These are phyloP conservation scores for Torymus texanus DNA, from an alignment of 2,888 invertebrate genomes.

Conservation along the genomic window DNA sequence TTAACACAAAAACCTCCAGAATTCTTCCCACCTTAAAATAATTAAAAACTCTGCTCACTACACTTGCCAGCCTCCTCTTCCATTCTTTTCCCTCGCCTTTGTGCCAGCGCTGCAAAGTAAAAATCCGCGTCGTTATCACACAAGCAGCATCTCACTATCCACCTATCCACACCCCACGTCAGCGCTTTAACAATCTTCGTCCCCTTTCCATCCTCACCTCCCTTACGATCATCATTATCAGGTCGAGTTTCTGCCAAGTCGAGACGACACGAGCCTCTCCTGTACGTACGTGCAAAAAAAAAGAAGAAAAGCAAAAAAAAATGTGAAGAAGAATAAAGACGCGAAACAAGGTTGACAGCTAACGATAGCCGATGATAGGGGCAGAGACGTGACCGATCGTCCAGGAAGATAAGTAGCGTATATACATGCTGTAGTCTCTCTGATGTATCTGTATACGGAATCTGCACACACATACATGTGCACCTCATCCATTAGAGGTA, in stretches of 20 bases:
- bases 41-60: no score
- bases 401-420: slow-evolving; percentile 16
- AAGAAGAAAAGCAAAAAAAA: no score
- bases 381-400: slow-evolving; percentile 51
- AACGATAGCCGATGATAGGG: neutral
- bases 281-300: neutral
- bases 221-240: slow-evolving; percentile 35
- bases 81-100: no score
- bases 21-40: no score
- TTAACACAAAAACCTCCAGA: no score
- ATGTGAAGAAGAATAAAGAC: slow-evolving; percentile 9
- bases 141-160: slow-evolving; percentile 9
- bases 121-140: slow-evolving; percentile 6
- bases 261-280: slow-evolving; percentile 1
- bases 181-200: slow-evolving; percentile 39
- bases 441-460: slow-evolving; percentile 31
- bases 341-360: neutral
- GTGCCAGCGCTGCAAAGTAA: neutral
- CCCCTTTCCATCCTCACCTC: no score
- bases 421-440: neutral
- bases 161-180: slow-evolving; percentile 23
- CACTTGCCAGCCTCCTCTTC: no score
- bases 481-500: slow-evolving; percentile 48
- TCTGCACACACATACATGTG: slow-evolving; percentile 22
- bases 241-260: slow-evolving; percentile 34